Evolutionary conservation across 2,797 vertebrate genomes (phyloP), one percentile per base, ranked within the genome.

Genomic region (Falco naumanni): DNA sequence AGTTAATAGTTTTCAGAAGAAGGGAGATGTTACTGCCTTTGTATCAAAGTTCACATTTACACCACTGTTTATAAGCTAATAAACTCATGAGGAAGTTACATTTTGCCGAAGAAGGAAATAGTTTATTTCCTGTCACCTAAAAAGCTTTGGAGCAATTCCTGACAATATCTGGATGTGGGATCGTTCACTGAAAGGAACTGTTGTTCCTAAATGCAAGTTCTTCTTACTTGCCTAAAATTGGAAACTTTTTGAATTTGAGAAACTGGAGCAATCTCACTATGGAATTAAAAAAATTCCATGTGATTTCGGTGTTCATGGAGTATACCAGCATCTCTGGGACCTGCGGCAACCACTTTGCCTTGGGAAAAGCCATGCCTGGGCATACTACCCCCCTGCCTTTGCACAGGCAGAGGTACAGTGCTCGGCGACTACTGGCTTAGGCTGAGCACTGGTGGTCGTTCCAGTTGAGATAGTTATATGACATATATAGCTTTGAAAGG

Each of bases 41-140:
- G 61, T 95, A 84, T 72, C 57, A 85, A 95, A 97, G 96, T 95
- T 97, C 86, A 87, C 91, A 90, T 97, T 97, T 97, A 70, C 43
- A 84, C 19, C 28, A 19, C 41, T 92, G 39, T 96, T 96, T 95
- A 84, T 90, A 87, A 86, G 95, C 88, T 95, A 93, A 95, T 93
- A 96, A 95, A 97, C 82, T 95, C 83, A 91, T 98, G 90, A 80
- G 54, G 75, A 80, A 96, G 93, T 95, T 97, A 77, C 37, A 51
- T 96, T 91, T 97, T 96, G 82, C 95, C 95, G 93, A 95, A 90
- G 63, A 94, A 93, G 84, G 86, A 82, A 74, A 94, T 84, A 84
- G 43, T 76, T 89, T 89, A 72, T 93, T 94, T 97, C 34, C 89
- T 33, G 16, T 88, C 86, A 96, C 82, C 77, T 95, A 77, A 85